phyloP scores from a whole-genome alignment of 1,140 invertebrate species.

The Scylla paramamosain region DNA sequence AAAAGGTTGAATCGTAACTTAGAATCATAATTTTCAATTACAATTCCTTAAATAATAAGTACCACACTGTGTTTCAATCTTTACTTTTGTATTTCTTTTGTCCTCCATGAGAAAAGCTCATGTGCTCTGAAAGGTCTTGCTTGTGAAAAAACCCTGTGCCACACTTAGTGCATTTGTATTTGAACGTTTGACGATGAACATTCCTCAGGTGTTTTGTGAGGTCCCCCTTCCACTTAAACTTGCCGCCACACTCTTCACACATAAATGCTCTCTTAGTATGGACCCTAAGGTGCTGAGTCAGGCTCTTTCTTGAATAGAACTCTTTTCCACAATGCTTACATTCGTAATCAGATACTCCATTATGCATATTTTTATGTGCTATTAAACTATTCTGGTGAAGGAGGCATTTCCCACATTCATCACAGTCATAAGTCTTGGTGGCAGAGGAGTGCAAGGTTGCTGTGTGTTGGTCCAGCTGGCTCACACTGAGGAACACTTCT shows the following conservation, averaged over 20 bases:
- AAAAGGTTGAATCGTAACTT: no score
- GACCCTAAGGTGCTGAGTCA: not conserved
- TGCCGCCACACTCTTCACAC: not conserved
- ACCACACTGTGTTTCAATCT: not conserved
- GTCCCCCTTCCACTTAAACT: not conserved
- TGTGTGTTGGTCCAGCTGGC: not conserved
- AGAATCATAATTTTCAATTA: no score
- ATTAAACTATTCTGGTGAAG: not conserved
- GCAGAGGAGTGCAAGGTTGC: not conserved
- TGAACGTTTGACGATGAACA: not conserved
- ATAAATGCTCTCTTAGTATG: not conserved
- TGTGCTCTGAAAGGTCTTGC: not conserved
- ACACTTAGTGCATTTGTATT: not conserved
- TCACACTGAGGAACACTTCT: not conserved
- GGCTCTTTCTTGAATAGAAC: not conserved
- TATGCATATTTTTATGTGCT: not conserved
- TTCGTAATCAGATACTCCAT: not conserved
- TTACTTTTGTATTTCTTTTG: not conserved
- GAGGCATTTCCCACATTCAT: not conserved
- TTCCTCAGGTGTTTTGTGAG: not conserved
- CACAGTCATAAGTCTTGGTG: not conserved
- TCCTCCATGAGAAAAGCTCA: not conserved
- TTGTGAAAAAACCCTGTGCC: not conserved
- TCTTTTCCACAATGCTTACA: not conserved
- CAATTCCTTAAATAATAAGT: no score